These are phyloP conservation scores for Platypus cylindrus DNA, from an alignment of 2,888 invertebrate genomes.

Conservation along the genomic window DNA sequence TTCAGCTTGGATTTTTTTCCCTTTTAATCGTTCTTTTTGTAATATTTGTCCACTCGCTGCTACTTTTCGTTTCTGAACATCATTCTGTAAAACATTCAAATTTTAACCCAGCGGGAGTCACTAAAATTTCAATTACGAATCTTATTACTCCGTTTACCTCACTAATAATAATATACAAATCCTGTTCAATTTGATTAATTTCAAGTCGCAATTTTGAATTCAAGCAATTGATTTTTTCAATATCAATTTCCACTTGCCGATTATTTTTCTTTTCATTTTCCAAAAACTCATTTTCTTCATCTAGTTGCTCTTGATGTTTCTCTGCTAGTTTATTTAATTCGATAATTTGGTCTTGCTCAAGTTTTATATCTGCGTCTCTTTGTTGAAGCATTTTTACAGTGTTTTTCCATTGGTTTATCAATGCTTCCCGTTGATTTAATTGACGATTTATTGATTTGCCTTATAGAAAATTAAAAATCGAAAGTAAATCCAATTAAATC, in stretches of 20 bases:
- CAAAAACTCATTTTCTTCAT: conserved; percentile 48
- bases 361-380: conserved; percentile 52
- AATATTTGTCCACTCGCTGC: conserved; percentile 33
- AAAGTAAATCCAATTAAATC: too few relatives aligned
- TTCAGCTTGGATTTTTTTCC: conserved; percentile 22
- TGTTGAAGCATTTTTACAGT: conserved; percentile 57
- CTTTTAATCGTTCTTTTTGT: conserved; percentile 26
- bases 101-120: too few relatives aligned
- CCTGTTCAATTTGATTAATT: conserved; percentile 27
- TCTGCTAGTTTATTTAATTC: conserved; percentile 24
- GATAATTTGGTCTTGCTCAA: conserved; percentile 25
- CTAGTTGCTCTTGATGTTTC: conserved; percentile 40
- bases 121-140: too few relatives aligned
- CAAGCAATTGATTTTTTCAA: conserved; percentile 32
- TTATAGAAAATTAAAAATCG: conserved; percentile 9
- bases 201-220: conserved; percentile 33
- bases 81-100: conserved; percentile 31
- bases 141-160: too few relatives aligned
- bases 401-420: conserved; percentile 60
- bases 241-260: conserved; percentile 35
- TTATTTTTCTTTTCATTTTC: conserved; percentile 48
- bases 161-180: conserved; percentile 30
- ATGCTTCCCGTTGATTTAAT: conserved; percentile 50
- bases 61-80: conserved; percentile 39
- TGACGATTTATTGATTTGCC: conserved; percentile 37